A percentile compares a stretch with the other conserved stretches of the same genome.
Evolutionary conservation across 2,113 vertebrate genomes (phyloP).

Genomic region (Brienomyrus longianalis): DNA sequence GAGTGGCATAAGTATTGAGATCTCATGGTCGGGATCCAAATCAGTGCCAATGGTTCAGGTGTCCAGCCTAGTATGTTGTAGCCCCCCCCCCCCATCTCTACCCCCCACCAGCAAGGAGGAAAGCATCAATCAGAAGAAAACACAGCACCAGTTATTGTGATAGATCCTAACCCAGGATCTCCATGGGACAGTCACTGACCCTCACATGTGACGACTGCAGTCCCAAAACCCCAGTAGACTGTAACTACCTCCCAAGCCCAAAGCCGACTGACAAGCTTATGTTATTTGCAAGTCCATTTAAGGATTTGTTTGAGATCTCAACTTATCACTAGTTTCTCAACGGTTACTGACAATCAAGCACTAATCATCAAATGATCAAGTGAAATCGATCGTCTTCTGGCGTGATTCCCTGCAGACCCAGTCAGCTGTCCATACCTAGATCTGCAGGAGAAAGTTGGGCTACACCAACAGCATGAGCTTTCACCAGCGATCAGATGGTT

Average conservation of each 20-base stretch:
- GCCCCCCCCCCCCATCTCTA: neutral
- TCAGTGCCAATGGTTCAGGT: neutral
- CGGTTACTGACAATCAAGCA: neutral
- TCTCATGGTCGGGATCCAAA: neutral
- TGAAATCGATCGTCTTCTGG: neutral
- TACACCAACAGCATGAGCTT: neutral
- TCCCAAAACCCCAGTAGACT: neutral
- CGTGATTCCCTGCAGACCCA: neutral
- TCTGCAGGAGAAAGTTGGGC: neutral
- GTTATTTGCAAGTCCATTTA: neutral
- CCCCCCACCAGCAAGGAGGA: neutral
- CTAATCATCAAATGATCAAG: neutral
- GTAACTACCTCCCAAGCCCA: neutral
- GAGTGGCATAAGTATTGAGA: neutral
- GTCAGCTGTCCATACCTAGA: neutral
- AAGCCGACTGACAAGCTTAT: neutral
- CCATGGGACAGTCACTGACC: neutral
- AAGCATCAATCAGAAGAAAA: neutral
- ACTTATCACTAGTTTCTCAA: neutral
- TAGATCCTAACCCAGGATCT: neutral
- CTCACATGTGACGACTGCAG: neutral
- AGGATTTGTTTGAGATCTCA: neutral
- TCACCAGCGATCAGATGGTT: neutral
- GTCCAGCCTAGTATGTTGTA: neutral
- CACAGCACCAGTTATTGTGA: neutral